Conservation (phyloP, 2,113 vertebrate genomes). For the Bagarius yarrelli region DNA sequence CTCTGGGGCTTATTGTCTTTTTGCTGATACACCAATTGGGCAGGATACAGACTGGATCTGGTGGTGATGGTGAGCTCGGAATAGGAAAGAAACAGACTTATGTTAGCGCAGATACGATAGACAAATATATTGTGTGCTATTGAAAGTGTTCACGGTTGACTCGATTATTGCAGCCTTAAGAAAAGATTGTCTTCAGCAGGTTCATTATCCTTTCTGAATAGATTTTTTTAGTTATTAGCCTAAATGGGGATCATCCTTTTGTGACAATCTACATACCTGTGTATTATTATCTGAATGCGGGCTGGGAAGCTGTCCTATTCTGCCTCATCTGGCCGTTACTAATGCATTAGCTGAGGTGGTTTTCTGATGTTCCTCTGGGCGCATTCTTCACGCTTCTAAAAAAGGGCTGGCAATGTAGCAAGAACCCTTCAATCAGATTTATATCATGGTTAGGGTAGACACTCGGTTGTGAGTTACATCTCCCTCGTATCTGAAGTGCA, state of each 20-base stretch:
- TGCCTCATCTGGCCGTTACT: constrained; percentile 27
- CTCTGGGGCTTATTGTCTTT: too few relatives aligned
- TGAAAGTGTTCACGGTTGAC: too few relatives aligned
- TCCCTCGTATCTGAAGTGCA: not conserved
- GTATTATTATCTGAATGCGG: constrained; percentile 4
- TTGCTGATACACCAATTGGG: too few relatives aligned
- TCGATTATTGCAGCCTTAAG: not conserved
- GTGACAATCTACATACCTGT: not conserved
- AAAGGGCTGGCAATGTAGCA: not conserved
- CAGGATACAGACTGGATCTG: too few relatives aligned
- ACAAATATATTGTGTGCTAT: too few relatives aligned
- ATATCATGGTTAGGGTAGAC: not conserved
- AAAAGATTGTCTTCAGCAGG: constrained; percentile 12
- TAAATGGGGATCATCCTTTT: not conserved
- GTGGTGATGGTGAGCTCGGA: too few relatives aligned
- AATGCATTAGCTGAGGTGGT: constrained; percentile 12
- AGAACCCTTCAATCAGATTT: not conserved
- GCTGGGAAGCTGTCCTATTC: not conserved
- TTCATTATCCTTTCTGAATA: constrained; percentile 31
- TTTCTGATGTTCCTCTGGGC: constrained; percentile 12
- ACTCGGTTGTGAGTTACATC: not conserved
- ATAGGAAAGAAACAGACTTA: too few relatives aligned
- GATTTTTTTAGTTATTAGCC: constrained; percentile 31
- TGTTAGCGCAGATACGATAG: too few relatives aligned
- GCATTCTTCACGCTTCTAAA: constrained; percentile 4